These are phyloP conservation scores for Semotilus atromaculatus DNA, from an alignment of 2,797 vertebrate species.

Conservation along the genomic window DNA sequence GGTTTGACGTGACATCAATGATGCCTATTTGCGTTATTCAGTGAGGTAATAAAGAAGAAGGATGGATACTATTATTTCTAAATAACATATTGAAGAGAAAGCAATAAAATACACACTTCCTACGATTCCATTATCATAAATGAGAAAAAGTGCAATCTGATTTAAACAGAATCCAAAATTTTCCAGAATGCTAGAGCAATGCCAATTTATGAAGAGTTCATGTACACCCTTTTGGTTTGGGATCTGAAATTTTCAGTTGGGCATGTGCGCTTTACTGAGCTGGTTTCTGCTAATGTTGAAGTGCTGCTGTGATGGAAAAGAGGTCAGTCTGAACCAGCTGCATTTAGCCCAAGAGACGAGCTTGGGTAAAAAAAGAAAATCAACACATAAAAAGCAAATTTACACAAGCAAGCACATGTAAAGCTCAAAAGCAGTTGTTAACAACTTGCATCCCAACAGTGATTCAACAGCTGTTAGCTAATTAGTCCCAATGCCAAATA, in stretches of 20 bases:
- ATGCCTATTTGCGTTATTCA: background rate
- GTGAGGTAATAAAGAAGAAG: too few relatives aligned
- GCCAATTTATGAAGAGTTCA: background rate
- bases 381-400: constrained; percentile 32
- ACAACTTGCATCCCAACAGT: constrained; percentile 41
- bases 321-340: constrained; percentile 32
- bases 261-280: background rate
- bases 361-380: constrained; percentile 1
- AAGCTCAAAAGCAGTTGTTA: constrained; percentile 32
- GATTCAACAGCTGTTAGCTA: constrained; percentile 47
- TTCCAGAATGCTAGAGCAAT: background rate
- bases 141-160: background rate
- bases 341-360: constrained; percentile 22
- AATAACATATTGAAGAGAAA: background rate
- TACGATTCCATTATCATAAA: background rate
- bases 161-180: background rate
- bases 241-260: background rate
- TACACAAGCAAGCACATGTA: constrained; percentile 20
- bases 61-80: background rate
- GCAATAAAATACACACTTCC: background rate
- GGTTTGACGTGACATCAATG: background rate
- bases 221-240: background rate
- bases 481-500: constrained; percentile 50
- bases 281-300: constrained; percentile 9
- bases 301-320: constrained; percentile 19